These are phyloP conservation scores for Acronicta psi DNA, from an alignment of 2,888 invertebrate species.

Conservation along the genomic window DNA sequence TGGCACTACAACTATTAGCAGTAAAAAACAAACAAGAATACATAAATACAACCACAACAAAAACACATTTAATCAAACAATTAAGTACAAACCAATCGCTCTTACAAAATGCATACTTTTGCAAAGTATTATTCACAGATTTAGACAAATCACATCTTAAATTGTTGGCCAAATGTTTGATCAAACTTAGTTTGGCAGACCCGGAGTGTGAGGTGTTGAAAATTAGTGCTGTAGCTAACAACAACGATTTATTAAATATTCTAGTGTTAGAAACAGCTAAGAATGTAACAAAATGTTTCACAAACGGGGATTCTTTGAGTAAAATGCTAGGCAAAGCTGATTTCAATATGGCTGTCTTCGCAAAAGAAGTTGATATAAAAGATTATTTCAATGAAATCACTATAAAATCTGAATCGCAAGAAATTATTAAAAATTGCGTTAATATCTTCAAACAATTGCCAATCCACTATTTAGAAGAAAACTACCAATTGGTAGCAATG, in stretches of 20 bases:
- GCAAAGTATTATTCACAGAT: slow-evolving; percentile 70
- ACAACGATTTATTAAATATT: slow-evolving; percentile 70
- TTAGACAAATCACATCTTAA: slow-evolving; percentile 72
- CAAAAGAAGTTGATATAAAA: slow-evolving; percentile 65
- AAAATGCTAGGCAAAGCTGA: slow-evolving; percentile 72
- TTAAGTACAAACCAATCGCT: slow-evolving; percentile 61
- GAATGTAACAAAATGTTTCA: slow-evolving; percentile 71
- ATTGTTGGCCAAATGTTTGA: slow-evolving; percentile 71
- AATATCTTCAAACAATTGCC: slow-evolving; percentile 74
- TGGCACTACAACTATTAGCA: slow-evolving; percentile 67
- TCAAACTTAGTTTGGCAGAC: slow-evolving; percentile 67
- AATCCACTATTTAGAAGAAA: slow-evolving; percentile 79
- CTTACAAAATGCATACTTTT: slow-evolving; percentile 65
- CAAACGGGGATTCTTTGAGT: slow-evolving; percentile 69
- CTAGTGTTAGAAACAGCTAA: slow-evolving; percentile 74
- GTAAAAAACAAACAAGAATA: slow-evolving; percentile 50
- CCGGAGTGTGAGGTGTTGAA: slow-evolving; percentile 63
- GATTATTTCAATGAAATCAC: slow-evolving; percentile 66
- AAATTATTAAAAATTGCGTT: slow-evolving; percentile 64
- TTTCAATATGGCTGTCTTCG: slow-evolving; percentile 70
- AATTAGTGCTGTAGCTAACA: slow-evolving; percentile 66
- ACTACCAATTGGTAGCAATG: slow-evolving; percentile 76
- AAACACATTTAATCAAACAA: slow-evolving; percentile 74
- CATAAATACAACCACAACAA: slow-evolving; percentile 52
- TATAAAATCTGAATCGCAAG: slow-evolving; percentile 60